phyloP scores from a whole-genome alignment of 2,888 invertebrate species.

The Pandemis corylana region DNA sequence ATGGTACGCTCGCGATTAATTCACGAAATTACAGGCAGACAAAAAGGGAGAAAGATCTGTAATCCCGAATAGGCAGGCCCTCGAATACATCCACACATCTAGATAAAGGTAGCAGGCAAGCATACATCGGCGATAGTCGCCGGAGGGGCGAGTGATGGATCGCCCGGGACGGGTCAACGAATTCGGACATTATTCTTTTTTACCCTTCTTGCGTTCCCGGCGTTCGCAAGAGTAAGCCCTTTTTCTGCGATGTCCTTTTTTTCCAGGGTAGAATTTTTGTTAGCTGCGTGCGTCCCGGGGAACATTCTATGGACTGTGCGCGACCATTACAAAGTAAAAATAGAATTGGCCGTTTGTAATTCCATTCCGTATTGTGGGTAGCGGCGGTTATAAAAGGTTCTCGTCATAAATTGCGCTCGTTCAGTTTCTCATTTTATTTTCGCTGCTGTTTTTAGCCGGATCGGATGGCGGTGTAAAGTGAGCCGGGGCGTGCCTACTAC shows the following conservation, averaged over 20 bases:
- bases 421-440: slow-evolving; percentile 47
- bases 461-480: slow-evolving; percentile 20
- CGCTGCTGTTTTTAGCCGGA: slow-evolving; percentile 31
- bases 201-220: slow-evolving; percentile 82
- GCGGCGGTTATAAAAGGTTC: slow-evolving; percentile 56
- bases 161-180: slow-evolving; percentile 85
- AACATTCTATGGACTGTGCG: slow-evolving; percentile 80
- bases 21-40: slow-evolving; percentile 58
- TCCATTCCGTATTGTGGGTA: slow-evolving; percentile 71
- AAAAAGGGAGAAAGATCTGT: slow-evolving; percentile 67
- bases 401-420: slow-evolving; percentile 49
- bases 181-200: slow-evolving; percentile 86
- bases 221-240: slow-evolving; percentile 83
- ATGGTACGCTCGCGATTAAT: slow-evolving; percentile 47
- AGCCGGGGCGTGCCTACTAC: not conserved
- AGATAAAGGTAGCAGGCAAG: slow-evolving; percentile 67
- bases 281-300: slow-evolving; percentile 62
- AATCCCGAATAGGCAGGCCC: slow-evolving; percentile 74
- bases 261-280: slow-evolving; percentile 76
- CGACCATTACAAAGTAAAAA: slow-evolving; percentile 84
- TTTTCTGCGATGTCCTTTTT: slow-evolving; percentile 83
- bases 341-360: slow-evolving; percentile 79
- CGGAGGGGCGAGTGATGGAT: slow-evolving; percentile 83
- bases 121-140: slow-evolving; percentile 76
- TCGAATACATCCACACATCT: slow-evolving; percentile 75